Conservation (phyloP, 2,113 vertebrate genomes). For the Dasyornis broadbenti region DNA sequence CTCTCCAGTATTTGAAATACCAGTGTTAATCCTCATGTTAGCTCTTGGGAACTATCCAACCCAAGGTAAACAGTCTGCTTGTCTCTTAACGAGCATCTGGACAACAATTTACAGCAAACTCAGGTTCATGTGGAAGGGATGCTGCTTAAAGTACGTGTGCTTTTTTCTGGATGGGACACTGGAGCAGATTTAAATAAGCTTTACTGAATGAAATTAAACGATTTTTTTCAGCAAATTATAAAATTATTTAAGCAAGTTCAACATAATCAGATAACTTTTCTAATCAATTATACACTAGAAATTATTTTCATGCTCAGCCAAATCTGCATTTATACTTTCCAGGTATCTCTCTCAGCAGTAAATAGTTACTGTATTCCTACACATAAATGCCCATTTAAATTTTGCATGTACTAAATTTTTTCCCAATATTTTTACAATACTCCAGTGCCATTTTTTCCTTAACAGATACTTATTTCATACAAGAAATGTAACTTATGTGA, state of each 20-base stretch:
- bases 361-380: not conserved
- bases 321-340: not conserved
- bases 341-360: not conserved
- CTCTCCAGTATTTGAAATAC: not conserved
- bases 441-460: not conserved
- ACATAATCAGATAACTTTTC: not conserved
- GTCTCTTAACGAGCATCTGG: not conserved
- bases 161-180: not conserved
- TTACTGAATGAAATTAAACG: not conserved
- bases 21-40: not conserved
- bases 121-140: not conserved
- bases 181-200: not conserved
- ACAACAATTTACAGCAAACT: not conserved
- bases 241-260: not conserved
- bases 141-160: not conserved
- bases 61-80: slow-evolving; percentile 1
- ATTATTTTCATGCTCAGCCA: not conserved
- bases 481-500: not conserved
- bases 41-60: not conserved
- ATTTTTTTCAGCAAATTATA: not conserved
- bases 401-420: not conserved
- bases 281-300: not conserved
- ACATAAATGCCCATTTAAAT: not conserved
- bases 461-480: not conserved
- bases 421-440: not conserved